Evolutionary conservation across 2,797 vertebrate genomes (phyloP).

Genomic region (Hydrolagus colliei): DNA sequence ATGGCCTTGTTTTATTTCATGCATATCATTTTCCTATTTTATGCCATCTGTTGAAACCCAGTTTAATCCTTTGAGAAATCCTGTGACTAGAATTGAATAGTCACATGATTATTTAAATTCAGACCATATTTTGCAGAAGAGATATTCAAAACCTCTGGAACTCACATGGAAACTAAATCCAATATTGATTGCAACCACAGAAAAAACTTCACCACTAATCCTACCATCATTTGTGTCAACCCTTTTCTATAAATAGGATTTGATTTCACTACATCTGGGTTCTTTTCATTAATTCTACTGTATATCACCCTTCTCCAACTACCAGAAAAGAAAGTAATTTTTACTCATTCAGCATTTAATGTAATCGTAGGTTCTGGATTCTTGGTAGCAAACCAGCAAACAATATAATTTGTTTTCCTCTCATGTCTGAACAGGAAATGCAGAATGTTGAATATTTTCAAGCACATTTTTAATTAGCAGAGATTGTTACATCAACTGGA

Average conservation of each 20-base stretch:
- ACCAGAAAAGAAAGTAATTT: not conserved
- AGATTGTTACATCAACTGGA: too few relatives aligned
- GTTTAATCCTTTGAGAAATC: not conserved
- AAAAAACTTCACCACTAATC: not conserved
- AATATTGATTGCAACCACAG: not conserved
- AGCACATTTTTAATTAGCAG: too few relatives aligned
- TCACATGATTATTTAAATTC: not conserved
- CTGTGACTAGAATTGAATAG: not conserved
- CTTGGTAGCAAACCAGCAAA: too few relatives aligned
- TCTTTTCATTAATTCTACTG: not conserved
- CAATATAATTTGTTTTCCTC: too few relatives aligned
- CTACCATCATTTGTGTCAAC: constrained; percentile 16
- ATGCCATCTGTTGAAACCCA: not conserved
- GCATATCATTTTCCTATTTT: not conserved
- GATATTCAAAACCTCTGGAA: not conserved
- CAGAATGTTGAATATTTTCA: too few relatives aligned
- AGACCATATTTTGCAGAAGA: not conserved
- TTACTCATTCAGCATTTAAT: not conserved
- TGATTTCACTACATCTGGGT: not conserved
- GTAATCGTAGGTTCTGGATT: too few relatives aligned
- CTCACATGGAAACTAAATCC: constrained; percentile 12
- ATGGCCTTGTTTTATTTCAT: not conserved
- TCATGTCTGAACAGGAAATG: too few relatives aligned
- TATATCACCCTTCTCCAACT: not conserved
- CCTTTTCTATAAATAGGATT: constrained; percentile 13